A percentile compares a stretch with the other conserved stretches of the same genome.
Conservation (phyloP, 2,888 invertebrate species). For the Drosophila basisetae region DNA sequence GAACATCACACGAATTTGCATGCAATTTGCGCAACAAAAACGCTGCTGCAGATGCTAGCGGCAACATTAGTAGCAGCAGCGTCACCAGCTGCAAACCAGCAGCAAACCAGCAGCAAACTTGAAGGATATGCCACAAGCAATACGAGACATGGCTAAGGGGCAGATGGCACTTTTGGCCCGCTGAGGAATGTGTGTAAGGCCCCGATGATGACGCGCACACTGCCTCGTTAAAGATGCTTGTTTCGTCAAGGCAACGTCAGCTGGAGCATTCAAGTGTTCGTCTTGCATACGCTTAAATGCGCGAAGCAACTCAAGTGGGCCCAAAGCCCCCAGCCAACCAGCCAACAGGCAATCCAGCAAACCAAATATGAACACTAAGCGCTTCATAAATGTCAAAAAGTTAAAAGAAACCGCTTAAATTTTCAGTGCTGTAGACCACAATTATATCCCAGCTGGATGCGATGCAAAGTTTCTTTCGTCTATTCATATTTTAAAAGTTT, state of each 20-base stretch:
- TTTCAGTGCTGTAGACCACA: constrained; percentile 56
- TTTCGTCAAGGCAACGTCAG: constrained; percentile 51
- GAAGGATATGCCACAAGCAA: constrained; percentile 45
- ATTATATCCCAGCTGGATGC: constrained; percentile 42
- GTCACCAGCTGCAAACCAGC: background rate
- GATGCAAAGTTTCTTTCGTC: background rate
- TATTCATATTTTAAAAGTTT: constrained; percentile 27
- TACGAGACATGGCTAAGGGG: constrained; percentile 14
- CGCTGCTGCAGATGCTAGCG: constrained; percentile 37
- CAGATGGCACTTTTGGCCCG: constrained; percentile 43
- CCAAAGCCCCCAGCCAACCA: constrained; percentile 10
- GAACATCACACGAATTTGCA: constrained; percentile 76
- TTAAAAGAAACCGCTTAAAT: constrained; percentile 61
- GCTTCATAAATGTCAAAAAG: constrained; percentile 66
- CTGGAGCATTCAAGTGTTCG: constrained; percentile 26
- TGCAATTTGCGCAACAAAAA: constrained; percentile 75
- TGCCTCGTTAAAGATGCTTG: constrained; percentile 58
- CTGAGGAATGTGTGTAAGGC: constrained; percentile 49
- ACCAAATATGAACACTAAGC: constrained; percentile 14
- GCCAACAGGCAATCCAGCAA: constrained; percentile 3
- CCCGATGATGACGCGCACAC: constrained; percentile 1
- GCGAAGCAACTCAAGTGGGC: constrained; percentile 47
- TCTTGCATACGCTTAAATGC: constrained; percentile 60
- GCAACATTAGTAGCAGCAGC: constrained; percentile 32
- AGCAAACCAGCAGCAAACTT: constrained; percentile 18